Evolutionary conservation across 2,113 vertebrate genomes (phyloP).

Genomic region (Rhynchomys soricoides): DNA sequence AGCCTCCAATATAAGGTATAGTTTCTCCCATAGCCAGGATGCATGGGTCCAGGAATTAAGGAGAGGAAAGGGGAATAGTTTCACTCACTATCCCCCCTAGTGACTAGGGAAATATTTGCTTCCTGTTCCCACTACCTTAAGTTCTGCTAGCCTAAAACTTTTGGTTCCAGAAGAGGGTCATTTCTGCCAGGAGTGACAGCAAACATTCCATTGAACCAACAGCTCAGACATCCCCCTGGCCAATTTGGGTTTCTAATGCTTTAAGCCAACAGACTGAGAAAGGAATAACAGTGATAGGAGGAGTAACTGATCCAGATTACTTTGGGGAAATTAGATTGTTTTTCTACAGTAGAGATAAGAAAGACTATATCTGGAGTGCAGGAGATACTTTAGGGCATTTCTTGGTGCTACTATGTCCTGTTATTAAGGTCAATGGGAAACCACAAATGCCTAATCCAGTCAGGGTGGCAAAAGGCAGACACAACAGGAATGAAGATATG

Average conservation of each 20-base stretch:
- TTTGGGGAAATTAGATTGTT: background rate
- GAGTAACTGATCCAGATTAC: background rate
- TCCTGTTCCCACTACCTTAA: background rate
- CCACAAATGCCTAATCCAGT: background rate
- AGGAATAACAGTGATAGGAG: background rate
- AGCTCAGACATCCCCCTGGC: background rate
- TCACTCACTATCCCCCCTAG: background rate
- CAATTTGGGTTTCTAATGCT: background rate
- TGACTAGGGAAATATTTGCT: background rate
- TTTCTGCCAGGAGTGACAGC: background rate
- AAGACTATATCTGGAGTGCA: background rate
- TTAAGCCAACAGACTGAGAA: background rate
- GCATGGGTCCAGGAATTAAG: background rate
- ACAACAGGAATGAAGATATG: background rate
- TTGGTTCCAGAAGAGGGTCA: background rate
- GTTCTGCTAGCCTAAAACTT: background rate
- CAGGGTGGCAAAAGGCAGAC: background rate
- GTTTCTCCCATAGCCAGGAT: background rate
- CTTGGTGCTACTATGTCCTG: background rate
- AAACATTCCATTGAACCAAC: background rate
- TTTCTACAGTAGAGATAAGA: background rate
- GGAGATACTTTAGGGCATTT: background rate
- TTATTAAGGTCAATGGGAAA: background rate
- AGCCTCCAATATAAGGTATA: background rate
- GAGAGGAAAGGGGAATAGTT: background rate